Conservation (phyloP, 1,140 invertebrate species). For the Procambarus clarkii region DNA sequence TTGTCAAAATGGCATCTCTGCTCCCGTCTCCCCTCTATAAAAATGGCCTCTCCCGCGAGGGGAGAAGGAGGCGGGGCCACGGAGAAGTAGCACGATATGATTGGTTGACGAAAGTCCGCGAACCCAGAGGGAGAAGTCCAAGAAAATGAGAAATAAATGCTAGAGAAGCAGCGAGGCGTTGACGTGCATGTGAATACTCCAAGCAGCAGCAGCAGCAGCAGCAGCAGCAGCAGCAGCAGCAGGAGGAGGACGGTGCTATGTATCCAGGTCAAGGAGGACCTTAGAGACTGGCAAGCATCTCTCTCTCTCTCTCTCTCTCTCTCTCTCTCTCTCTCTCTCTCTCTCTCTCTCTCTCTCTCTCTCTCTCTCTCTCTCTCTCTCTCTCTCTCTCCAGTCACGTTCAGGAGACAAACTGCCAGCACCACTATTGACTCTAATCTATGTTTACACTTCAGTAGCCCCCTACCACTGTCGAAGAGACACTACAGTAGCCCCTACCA, state of each 20-base stretch:
- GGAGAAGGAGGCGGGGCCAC: slow-evolving; percentile 35
- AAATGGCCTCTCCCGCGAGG: slow-evolving; percentile 25
- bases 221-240: too few species aligned
- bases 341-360: slow-evolving; percentile 2
- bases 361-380: not conserved
- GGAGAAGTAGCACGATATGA: slow-evolving; percentile 38
- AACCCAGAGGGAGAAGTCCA: slow-evolving; percentile 14
- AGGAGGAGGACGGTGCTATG: not conserved
- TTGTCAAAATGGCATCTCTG: slow-evolving; percentile 57
- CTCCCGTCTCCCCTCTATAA: slow-evolving; percentile 44
- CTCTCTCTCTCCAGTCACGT: not conserved
- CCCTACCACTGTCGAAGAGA: too few species aligned
- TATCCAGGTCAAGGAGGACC: not conserved
- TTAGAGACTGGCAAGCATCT: too few species aligned
- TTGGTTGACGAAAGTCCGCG: slow-evolving; percentile 49
- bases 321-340: too few species aligned
- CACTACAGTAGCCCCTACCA: too few species aligned
- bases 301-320: too few species aligned
- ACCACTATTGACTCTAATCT: too few species aligned
- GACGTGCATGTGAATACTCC: not conserved
- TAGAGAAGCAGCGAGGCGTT: not conserved
- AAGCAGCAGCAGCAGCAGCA: not conserved
- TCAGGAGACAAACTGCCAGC: too few species aligned
- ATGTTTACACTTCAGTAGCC: too few species aligned
- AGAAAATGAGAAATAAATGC: slow-evolving; percentile 55